phyloP scores from a whole-genome alignment of 1,140 invertebrate genomes.

The Oreohelix idahoensis region DNA sequence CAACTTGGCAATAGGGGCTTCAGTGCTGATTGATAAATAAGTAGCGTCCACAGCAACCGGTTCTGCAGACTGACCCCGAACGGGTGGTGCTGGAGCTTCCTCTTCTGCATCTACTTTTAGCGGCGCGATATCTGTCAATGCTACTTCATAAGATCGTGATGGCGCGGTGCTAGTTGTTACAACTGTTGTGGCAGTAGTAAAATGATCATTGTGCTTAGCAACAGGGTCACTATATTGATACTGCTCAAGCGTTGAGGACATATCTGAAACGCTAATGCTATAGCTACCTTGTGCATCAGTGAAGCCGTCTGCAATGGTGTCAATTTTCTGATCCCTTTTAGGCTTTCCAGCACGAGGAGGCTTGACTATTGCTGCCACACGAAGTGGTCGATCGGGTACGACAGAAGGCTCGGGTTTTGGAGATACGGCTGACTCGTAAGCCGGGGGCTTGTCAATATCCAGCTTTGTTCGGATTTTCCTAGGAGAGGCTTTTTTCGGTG shows the following conservation, averaged over 20 bases:
- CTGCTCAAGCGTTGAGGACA: not conserved
- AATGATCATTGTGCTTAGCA: not conserved
- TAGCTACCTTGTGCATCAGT: not conserved
- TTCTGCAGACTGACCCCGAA: not conserved
- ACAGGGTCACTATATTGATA: not conserved
- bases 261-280: not conserved
- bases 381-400: constrained; percentile 43
- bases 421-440: constrained; percentile 50
- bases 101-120: not conserved
- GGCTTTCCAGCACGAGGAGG: not conserved
- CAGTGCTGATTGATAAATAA: not conserved
- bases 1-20: constrained; percentile 18
- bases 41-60: not conserved
- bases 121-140: not conserved
- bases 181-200: constrained; percentile 47
- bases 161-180: constrained; percentile 41
- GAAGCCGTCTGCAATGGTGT: not conserved
- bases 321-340: not conserved
- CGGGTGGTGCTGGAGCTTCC: constrained; percentile 11
- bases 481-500: constrained; percentile 36
- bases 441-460: constrained; percentile 43
- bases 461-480: constrained; percentile 15
- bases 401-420: constrained; percentile 6
- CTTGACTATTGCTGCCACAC: not conserved
- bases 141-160: constrained; percentile 32